Evolutionary conservation across 2,113 vertebrate genomes (phyloP), one percentile per base, ranked within the genome.

Genomic region (Colaptes auratus): DNA sequence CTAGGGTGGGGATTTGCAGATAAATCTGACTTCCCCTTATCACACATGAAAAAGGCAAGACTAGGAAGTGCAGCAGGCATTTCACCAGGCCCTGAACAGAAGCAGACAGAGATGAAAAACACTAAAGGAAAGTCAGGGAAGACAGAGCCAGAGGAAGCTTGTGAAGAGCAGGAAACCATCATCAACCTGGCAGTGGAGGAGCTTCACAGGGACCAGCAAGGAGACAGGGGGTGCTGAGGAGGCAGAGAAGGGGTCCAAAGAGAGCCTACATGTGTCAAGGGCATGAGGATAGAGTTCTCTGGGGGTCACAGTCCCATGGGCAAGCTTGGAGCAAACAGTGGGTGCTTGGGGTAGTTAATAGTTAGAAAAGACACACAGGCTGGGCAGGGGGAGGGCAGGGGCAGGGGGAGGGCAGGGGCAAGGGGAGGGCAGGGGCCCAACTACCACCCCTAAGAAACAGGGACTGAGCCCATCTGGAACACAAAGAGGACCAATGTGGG

Each of bases 261-360:
- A 4, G 3, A 65, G 10, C 52, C 7, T 5, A 6, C 15, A 28
- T 0, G 1, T 12, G 9, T 9, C 50, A 63, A 52, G 33, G 28
- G 35, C 12, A 8, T 42, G 24, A 15, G 5, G 8, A 63, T 5
- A 73, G 28, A 8, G 12, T 18, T 50, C 25, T 3, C 46, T 31
- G 19, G 10, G 28, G 24, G 52, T 35, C 23, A 48, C 48, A 20
- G 48, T 52, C 23, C 50, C 50, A 52, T 13, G 12, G 50, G 24
- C 50, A 52, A 52, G 23, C 50, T 13, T 52, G 23, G 50, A 25
- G 50, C 23, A 52, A 52, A 23, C 50, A 52, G 23, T 52, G 50
- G 50, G 50, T 50, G 48, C 10, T 52, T 52, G 24, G 23, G 24
- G 23, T 52, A 52, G 50, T 52, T 24, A 24, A 52, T 24, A 52